Evolutionary conservation across 2,888 invertebrate species (phyloP).

Genomic region (Parthenolecanium corni): DNA sequence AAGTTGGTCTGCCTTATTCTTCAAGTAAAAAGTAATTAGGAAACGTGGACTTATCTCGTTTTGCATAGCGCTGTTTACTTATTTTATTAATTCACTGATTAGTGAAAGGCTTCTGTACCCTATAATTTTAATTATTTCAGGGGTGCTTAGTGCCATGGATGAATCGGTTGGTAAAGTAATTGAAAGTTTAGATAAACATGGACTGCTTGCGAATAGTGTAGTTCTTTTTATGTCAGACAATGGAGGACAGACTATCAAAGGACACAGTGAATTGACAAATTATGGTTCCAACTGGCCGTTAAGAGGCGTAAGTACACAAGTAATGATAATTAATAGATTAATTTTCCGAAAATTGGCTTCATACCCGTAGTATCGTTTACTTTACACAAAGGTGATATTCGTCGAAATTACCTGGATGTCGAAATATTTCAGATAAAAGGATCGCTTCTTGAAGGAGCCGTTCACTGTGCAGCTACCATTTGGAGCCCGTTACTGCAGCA

Average conservation of each 20-base stretch:
- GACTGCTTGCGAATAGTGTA: constrained; percentile 48
- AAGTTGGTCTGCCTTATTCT: too few relatives aligned
- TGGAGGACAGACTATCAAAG: constrained; percentile 46
- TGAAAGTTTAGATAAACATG: constrained; percentile 41
- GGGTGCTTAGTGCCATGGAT: constrained; percentile 72
- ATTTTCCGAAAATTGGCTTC: too few relatives aligned
- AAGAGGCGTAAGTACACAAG: constrained; percentile 40
- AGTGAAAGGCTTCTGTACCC: too few relatives aligned
- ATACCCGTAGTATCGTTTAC: too few relatives aligned
- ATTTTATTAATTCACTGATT: too few relatives aligned
- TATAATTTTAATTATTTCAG: constrained; percentile 40
- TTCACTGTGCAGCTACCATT: constrained; percentile 61
- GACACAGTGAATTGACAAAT: constrained; percentile 43
- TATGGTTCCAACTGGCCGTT: constrained; percentile 51
- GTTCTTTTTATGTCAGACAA: constrained; percentile 54
- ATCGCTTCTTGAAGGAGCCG: constrained; percentile 74
- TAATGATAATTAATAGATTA: neutral
- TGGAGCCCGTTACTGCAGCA: constrained; percentile 54
- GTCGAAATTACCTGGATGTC: too few relatives aligned
- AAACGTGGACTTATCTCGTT: too few relatives aligned
- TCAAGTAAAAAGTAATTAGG: too few relatives aligned
- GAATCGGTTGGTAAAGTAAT: constrained; percentile 38
- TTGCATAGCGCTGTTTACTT: too few relatives aligned
- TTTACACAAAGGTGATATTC: too few relatives aligned
- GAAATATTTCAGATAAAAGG: constrained; percentile 49